Evolutionary conservation across 2,797 vertebrate species (phyloP), one percentile per base, ranked within the genome.

Genomic region (Toxotes lorentzi): DNA sequence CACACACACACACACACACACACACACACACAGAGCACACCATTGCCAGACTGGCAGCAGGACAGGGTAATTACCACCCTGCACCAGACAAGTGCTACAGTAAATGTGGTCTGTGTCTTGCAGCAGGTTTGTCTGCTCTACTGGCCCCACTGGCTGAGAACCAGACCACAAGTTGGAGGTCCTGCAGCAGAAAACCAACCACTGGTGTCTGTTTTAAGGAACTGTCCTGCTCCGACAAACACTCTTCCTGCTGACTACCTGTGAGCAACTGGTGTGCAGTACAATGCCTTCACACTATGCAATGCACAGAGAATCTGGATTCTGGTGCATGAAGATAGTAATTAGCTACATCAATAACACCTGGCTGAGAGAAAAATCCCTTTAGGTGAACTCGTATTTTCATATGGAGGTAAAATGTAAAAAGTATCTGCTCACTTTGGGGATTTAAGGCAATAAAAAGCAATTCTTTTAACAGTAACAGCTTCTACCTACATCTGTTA

Each of bases 21-120:
- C 40, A 60, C 76, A 76, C 70, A 74, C 62, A 58, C 56, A 59
- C 21, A 30, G 41, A 70, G 73, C 30, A 72, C 60, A 72, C 35
- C 30, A 60, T 35, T 77, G 61, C 60, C 66, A 85, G 70, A 65
- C 50, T 78, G 72, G 59, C 61, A 74, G 48, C 69, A 30, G 58
- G 11, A 61, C 74, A 27, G 66, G 78, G 71, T 84, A 86, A 90
- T 81, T 61, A 86, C 74, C 71, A 78, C 58, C 74, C 58, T 79
- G 78, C 82, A 69, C 38, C 77, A 84, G 70, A 79, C 61, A 73
- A 84, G 75, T 75, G 83, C 51, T 75, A 38, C 69, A 88, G 71
- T 85, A 47, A 86, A 77, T 30, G 75, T 62, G 5, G 50, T 24
- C 21, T 53, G 66, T 23, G 54, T 78, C 54, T 66, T 62, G 74